A percentile compares a stretch with the other conserved stretches of the same genome.
Conservation (phyloP, 1,140 invertebrate species). For the Vanessa atalanta region DNA sequence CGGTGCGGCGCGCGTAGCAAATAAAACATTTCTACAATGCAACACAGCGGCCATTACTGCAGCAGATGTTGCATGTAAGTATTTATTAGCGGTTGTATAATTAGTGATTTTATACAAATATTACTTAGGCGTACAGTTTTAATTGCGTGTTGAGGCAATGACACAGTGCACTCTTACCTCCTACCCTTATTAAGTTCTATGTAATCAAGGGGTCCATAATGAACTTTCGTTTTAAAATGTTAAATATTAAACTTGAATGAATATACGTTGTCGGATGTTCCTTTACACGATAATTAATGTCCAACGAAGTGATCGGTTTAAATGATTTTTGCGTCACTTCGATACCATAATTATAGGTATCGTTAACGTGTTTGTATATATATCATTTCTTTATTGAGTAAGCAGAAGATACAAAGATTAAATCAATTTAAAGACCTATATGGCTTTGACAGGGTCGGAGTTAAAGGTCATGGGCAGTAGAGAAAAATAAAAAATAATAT, state of each 20-base stretch:
- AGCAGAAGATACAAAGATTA: too few relatives aligned
- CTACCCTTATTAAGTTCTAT: slow-evolving; percentile 27
- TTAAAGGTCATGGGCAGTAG: too few relatives aligned
- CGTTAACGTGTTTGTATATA: too few relatives aligned
- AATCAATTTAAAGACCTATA: too few relatives aligned
- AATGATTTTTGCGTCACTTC: too few relatives aligned
- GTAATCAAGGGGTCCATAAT: slow-evolving; percentile 11
- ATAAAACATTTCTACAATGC: slow-evolving; percentile 68
- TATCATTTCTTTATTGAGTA: too few relatives aligned
- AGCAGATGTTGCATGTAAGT: slow-evolving; percentile 75
- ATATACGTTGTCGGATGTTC: not conserved
- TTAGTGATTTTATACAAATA: slow-evolving; percentile 79
- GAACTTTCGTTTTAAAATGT: slow-evolving; percentile 13
- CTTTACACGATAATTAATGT: not conserved
- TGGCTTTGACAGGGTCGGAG: too few relatives aligned
- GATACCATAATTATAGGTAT: too few relatives aligned
- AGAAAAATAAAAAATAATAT: too few relatives aligned
- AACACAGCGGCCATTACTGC: slow-evolving; percentile 54
- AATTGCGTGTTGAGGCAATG: slow-evolving; percentile 64
- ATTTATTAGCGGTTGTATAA: slow-evolving; percentile 73
- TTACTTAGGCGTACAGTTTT: slow-evolving; percentile 73
- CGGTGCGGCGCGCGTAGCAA: slow-evolving; percentile 50
- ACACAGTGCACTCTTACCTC: slow-evolving; percentile 43
- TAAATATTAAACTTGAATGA: not conserved
- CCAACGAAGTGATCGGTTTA: too few relatives aligned